Evolutionary conservation across 2,797 vertebrate species (phyloP), one percentile per base, ranked within the genome.

Genomic region (Pachyuromys duprasi): DNA sequence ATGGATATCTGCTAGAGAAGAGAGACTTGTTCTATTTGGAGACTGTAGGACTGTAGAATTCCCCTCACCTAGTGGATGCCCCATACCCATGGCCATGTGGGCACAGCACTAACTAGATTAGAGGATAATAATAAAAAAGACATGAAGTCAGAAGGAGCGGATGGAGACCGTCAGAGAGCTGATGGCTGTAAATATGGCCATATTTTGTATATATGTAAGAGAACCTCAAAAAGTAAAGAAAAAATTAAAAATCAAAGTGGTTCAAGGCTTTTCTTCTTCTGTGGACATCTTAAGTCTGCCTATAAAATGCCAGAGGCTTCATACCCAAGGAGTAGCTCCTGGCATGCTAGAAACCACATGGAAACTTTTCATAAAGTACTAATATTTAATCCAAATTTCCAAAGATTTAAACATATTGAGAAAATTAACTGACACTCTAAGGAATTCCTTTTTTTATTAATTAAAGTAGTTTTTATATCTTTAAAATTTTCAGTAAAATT

Each of bases 341-440:
- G 24, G 63, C 26, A 6, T 70, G 70, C 26, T 53, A 74, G 91
- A 94, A 96, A 82, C 31, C 15, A 65, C 12, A 24, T 49, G 81
- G 13, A 75, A 69, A 69, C 76, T 89, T 90, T 49, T 69, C 63
- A 79, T 89, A 36, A 36, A 80, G 36, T 80, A 39, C 72, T 88
- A 89, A 83, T 60, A 62, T 57, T 79, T 83, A 76, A 94, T 65
- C 13, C 39, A 83, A 15, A 88, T 81, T 80, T 87, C 74, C n/a
- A 81, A 86, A 60, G 45, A 74, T 86, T 95, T 96, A 33, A 88
- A 95, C 91, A 83, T 67, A 45, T 45, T 75, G 63, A 31, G 22
- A 24, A 92, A 82, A 63, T 84, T 53, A 96, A 75, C 17, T 31
- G 65, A 4, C 63, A 49, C 28, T 94, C 57, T 86, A 75, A 94